A percentile compares a stretch with the other conserved stretches of the same genome.
Conservation (phyloP, 2,113 vertebrate genomes). For the Colinus virginianus region DNA sequence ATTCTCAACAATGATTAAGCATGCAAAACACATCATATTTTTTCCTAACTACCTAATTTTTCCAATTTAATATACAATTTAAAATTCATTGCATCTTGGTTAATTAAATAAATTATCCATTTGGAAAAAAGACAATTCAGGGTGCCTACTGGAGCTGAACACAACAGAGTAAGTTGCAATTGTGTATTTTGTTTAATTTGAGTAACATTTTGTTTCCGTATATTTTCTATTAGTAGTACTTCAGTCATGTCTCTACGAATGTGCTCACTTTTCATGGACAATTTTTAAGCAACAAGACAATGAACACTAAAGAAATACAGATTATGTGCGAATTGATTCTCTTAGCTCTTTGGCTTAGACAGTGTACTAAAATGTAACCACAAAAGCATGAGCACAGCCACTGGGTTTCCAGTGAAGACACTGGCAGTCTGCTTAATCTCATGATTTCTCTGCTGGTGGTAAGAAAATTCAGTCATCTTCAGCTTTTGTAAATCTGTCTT, state of each 20-base stretch:
- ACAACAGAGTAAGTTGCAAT: not conserved
- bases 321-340: not conserved
- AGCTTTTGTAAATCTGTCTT: not conserved
- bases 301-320: not conserved
- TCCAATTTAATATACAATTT: slow-evolving; percentile 31
- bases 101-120: slow-evolving; percentile 60
- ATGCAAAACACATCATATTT: not conserved
- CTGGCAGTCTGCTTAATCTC: not conserved
- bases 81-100: slow-evolving; percentile 3
- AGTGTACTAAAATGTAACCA: not conserved
- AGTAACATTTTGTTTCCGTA: not conserved
- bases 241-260: not conserved
- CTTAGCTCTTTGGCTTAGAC: not conserved
- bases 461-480: not conserved
- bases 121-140: slow-evolving; percentile 30
- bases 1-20: not conserved
- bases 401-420: not conserved
- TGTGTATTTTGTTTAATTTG: slow-evolving; percentile 6
- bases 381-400: not conserved
- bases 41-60: slow-evolving; percentile 40
- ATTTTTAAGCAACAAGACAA: slow-evolving; percentile 18
- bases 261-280: not conserved
- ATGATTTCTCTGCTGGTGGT: not conserved
- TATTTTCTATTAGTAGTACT: slow-evolving; percentile 16
- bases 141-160: slow-evolving; percentile 36